phyloP scores from a whole-genome alignment of 2,888 invertebrate genomes.

The Coecobrya sp. region DNA sequence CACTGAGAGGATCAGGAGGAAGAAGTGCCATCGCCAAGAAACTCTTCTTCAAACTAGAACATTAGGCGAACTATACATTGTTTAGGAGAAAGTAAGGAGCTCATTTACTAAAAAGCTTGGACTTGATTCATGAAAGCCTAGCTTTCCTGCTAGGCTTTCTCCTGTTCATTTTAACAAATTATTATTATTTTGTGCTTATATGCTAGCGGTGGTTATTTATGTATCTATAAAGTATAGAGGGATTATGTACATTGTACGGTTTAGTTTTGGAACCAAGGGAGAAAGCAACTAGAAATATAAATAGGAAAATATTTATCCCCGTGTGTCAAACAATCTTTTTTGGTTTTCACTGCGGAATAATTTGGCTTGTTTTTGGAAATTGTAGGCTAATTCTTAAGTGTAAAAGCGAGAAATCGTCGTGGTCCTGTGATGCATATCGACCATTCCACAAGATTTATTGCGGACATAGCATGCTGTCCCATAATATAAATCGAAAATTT shows the following conservation, averaged over 20 bases:
- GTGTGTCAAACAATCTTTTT: slow-evolving; percentile 5
- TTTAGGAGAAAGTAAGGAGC: slow-evolving; percentile 77
- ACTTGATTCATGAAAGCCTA: slow-evolving; percentile 35
- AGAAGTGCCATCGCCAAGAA: slow-evolving; percentile 40
- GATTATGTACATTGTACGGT: too few species aligned
- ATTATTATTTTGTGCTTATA: neutral
- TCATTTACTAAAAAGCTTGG: slow-evolving; percentile 79
- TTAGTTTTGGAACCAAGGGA: neutral
- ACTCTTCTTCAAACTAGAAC: slow-evolving; percentile 45
- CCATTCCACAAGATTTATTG: slow-evolving; percentile 76
- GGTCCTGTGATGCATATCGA: slow-evolving; percentile 61
- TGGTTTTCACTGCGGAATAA: neutral
- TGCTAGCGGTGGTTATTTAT: neutral
- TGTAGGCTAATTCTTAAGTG: slow-evolving; percentile 73
- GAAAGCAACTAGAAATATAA: neutral
- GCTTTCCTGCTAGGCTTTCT: neutral
- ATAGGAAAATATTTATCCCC: neutral
- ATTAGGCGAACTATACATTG: slow-evolving; percentile 72
- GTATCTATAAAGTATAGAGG: neutral
- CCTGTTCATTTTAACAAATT: neutral
- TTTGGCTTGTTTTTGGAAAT: slow-evolving; percentile 45
- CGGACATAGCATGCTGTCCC: slow-evolving; percentile 66
- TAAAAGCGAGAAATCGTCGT: slow-evolving; percentile 27
- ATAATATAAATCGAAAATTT: slow-evolving; percentile 71
- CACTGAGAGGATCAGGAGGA: slow-evolving; percentile 29